Base-by-base conservation (phyloP, 2,797 vertebrate species). In the Galago senegalensis region DNA sequence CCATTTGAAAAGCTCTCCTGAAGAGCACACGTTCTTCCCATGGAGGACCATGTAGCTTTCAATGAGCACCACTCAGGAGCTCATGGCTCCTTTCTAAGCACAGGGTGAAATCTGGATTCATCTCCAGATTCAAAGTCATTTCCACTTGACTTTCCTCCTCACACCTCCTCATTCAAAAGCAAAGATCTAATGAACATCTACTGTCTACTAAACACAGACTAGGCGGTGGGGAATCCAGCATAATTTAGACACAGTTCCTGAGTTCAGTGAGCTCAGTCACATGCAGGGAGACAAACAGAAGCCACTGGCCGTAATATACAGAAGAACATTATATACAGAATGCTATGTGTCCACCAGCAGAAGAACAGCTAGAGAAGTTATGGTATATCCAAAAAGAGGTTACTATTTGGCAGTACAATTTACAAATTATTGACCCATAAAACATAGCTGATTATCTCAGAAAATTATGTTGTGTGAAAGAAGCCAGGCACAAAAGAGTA, bases 391-490 rank as follows among this genome's bases (percentile, higher is more conserved):
- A 18, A 58, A 75, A 93, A 91, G 8, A 46, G 43, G 92, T 76
- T 72, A 53, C 27, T 60, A 84, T n/a, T 80, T 43, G 80, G 37
- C 65, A 93, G 89, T 80, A 69, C 43, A 96, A 81, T 49, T 67
- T 49, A 18, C 31, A 81, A 95, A 84, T 80, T 80, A 70, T 5
- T 40, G 9, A 84, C 67, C 75, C 9, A 65, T 23, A 76, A 81
- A 67, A 86, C 25, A 86, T 5, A 67, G 46, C 37, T 8, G 13
- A 87, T 77, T 77, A 81, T 37, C 77, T 58, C 73, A 85, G 85
- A 81, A 95, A 87, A 89, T 56, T 77, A 89, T 5, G 3, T 43
- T 91, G 56, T 25, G 31, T 77, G 60, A 96, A 89, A 91, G 60
- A 80, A 92, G 18, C 77, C 63, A 85, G 49, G 63, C 82, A 81